Evolutionary conservation across 1,140 invertebrate species (phyloP), one percentile per base, ranked within the genome.

Genomic region (Chlorops oryzae): DNA sequence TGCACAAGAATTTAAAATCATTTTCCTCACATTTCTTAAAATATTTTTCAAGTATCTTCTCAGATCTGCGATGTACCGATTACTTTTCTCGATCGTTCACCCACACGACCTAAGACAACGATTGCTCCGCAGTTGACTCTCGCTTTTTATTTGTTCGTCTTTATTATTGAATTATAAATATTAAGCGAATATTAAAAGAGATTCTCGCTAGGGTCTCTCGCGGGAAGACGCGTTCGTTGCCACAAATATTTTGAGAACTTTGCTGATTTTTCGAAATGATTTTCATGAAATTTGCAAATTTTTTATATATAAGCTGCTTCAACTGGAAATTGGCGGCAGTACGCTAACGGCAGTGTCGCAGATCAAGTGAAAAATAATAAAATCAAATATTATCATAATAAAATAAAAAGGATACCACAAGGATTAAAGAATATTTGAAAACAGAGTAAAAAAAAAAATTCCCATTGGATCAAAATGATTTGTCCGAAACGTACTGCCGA

Each of bases 291-390:
- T 54, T 45, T 51, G 44, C 53, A 47, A 53, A n/a, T 44, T 60
- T 68, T 69, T 65, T 57, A 65, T 62, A 69, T 69, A 69, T 66
- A 69, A 69, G 69, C 65, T 61, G 62, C 64, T 63, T 65, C 64
- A 65, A 55, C 56, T 63, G 68, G 65, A 66, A 69, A 64, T 58
- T 54, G 63, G 63, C 65, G 65, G 66, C 65, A 69, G 65, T 69
- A 69, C 61, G 63, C 62, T 51, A 63, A 61, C 59, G 65, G 62
- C 63, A 64, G 63, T 37, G 41, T 59, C 60, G 63, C 57, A 57
- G 57, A 55, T 56, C 43, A 58, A 53, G 59, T 60, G 58, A 46
- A 60, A 54, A 51, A 46, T 48, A 49, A 47, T n/a, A 47, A 37
- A 47, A 38, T 52, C 41, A 64, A 56, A 17, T 47, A 35, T 40